Conservation (phyloP, 2,888 invertebrate genomes). For the Plemyria rubiginata region DNA sequence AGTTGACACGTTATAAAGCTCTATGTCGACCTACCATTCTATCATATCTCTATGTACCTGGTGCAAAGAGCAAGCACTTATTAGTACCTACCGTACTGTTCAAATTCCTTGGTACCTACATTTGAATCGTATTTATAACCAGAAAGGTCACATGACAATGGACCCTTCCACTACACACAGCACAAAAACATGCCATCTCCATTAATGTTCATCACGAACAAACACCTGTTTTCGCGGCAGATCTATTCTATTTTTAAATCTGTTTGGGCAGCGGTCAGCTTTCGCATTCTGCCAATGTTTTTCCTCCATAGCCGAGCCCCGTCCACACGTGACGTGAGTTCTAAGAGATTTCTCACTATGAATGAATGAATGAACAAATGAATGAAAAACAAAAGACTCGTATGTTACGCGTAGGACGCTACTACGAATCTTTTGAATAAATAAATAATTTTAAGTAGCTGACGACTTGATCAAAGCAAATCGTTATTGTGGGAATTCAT, state of each 20-base stretch:
- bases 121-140: neutral
- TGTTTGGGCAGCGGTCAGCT: constrained; percentile 41
- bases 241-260: constrained; percentile 60
- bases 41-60: too few relatives aligned
- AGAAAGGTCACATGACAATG: neutral
- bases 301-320: constrained; percentile 49
- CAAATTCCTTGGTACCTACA: too few relatives aligned
- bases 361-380: constrained; percentile 42
- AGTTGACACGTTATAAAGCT: too few relatives aligned
- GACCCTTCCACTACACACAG: constrained; percentile 42
- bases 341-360: constrained; percentile 30
- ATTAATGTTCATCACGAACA: constrained; percentile 15
- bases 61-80: too few relatives aligned
- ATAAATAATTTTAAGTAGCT: constrained; percentile 30
- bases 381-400: constrained; percentile 27
- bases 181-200: constrained; percentile 43
- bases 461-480: constrained; percentile 22
- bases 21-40: too few relatives aligned
- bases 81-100: too few relatives aligned
- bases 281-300: constrained; percentile 59
- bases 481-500: constrained; percentile 26
- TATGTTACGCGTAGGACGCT: constrained; percentile 34
- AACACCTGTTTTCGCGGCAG: constrained; percentile 67
- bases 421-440: constrained; percentile 34
- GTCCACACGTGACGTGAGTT: constrained; percentile 27